Evolutionary conservation across 1,140 invertebrate species (phyloP).

Genomic region (Drosophila sproati): DNA sequence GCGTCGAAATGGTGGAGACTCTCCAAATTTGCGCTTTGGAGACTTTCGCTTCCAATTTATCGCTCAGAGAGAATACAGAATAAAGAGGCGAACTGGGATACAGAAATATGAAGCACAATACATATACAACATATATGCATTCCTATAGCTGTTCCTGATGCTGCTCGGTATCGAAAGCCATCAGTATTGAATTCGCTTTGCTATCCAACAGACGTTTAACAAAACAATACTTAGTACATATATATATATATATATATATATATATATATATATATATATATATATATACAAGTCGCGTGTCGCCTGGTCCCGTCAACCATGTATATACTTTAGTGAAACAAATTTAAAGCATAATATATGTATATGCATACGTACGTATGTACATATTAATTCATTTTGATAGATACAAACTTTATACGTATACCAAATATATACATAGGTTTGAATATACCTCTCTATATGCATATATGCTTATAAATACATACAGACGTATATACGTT

Average conservation of each 20-base stretch:
- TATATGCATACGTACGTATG: neutral
- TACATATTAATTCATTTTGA: slow-evolving; percentile 1
- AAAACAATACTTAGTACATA: slow-evolving; percentile 10
- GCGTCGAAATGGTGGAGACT: slow-evolving; percentile 30
- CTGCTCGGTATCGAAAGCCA: slow-evolving; percentile 28
- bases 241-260: slow-evolving; percentile 15
- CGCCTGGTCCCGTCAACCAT: slow-evolving; percentile 16
- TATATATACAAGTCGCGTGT: slow-evolving; percentile 29
- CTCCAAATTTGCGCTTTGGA: neutral
- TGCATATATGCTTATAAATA: neutral
- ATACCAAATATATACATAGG: slow-evolving; percentile 7
- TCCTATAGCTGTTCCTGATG: slow-evolving; percentile 35
- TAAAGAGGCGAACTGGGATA: slow-evolving; percentile 31
- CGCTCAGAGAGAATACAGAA: slow-evolving; percentile 19
- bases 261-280: slow-evolving; percentile 24
- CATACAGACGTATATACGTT: neutral
- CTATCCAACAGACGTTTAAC: slow-evolving; percentile 61
- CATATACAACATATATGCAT: slow-evolving; percentile 19
- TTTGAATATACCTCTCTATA: slow-evolving; percentile 1
- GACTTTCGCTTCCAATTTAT: neutral
- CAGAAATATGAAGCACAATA: slow-evolving; percentile 38
- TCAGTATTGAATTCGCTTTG: slow-evolving; percentile 75
- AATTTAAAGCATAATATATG: slow-evolving; percentile 20
- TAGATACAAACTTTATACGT: slow-evolving; percentile 5
- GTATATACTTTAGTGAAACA: slow-evolving; percentile 32